These are phyloP conservation scores for Gadus macrocephalus DNA, from an alignment of 2,113 vertebrate species.

Conservation along the genomic window DNA sequence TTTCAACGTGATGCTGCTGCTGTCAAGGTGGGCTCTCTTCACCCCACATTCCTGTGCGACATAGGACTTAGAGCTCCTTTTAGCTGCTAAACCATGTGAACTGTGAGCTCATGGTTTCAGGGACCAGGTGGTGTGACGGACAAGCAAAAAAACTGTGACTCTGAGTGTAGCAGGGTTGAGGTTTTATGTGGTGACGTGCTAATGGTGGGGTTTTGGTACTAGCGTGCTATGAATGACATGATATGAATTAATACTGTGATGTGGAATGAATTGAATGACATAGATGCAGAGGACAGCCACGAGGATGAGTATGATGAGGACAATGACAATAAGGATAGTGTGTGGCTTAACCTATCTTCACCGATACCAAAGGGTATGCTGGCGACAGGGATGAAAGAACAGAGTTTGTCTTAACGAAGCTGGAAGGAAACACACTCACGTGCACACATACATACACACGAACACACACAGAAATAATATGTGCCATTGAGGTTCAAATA, in stretches of 20 bases:
- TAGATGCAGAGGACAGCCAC: too few species aligned
- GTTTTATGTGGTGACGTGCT: not conserved
- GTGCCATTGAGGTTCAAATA: constrained; percentile 49
- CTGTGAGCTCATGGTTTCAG: not conserved
- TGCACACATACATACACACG: constrained; percentile 23
- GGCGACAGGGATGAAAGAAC: constrained; percentile 42
- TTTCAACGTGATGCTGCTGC: too few species aligned
- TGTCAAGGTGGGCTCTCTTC: too few species aligned
- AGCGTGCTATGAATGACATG: too few species aligned
- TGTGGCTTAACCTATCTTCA: constrained; percentile 37
- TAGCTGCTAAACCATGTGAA: constrained; percentile 1
- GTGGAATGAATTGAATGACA: not conserved
- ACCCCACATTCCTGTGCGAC: too few species aligned
- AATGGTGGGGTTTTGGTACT: not conserved
- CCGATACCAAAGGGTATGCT: constrained; percentile 64
- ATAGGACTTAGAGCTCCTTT: not conserved
- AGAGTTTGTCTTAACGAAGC: constrained; percentile 47
- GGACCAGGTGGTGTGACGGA: not conserved
- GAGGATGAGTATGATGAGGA: not conserved
- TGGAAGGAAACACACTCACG: constrained; percentile 28
- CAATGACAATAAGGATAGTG: not conserved
- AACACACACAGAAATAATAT: constrained; percentile 25
- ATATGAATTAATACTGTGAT: too few species aligned
- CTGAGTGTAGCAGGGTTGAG: not conserved
- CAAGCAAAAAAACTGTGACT: not conserved